phyloP scores from a whole-genome alignment of 1,140 invertebrate species.

The Onthophagus taurus region DNA sequence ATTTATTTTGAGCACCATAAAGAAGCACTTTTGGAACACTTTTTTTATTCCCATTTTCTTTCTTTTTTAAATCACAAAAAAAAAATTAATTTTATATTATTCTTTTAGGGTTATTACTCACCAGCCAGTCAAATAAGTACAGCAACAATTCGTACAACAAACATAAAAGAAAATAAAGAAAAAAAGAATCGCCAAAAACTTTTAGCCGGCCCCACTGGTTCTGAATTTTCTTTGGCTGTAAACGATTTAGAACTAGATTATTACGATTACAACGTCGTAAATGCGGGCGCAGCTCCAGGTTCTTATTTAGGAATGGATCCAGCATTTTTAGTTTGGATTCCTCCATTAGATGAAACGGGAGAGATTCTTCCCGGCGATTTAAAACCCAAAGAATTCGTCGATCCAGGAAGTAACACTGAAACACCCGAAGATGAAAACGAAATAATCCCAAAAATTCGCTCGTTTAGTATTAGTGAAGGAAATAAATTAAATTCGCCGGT shows the following conservation, averaged over 20 bases:
- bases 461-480: conserved; percentile 4
- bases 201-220: conserved; percentile 50
- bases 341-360: conserved; percentile 54
- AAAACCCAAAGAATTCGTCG: conserved; percentile 24
- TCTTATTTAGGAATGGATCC: conserved; percentile 76
- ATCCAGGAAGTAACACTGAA: conserved; percentile 34
- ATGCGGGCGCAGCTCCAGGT: conserved; percentile 68
- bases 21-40: conserved; percentile 30
- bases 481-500: conserved; percentile 13
- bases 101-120: conserved; percentile 57
- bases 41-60: conserved; percentile 2
- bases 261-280: conserved; percentile 80
- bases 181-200: conserved; percentile 59
- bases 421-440: conserved; percentile 34
- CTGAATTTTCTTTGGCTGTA: conserved; percentile 66
- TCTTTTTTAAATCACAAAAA: not conserved
- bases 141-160: conserved; percentile 51
- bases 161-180: conserved; percentile 69
- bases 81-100: conserved; percentile 2
- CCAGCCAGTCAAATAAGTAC: conserved; percentile 51
- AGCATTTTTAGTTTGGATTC: conserved; percentile 77
- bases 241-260: conserved; percentile 77
- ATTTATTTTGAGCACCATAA: conserved; percentile 4
- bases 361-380: conserved; percentile 32
- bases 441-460: conserved; percentile 23